Conservation (phyloP, 2,113 vertebrate species). For the Cephalopterus ornatus region DNA sequence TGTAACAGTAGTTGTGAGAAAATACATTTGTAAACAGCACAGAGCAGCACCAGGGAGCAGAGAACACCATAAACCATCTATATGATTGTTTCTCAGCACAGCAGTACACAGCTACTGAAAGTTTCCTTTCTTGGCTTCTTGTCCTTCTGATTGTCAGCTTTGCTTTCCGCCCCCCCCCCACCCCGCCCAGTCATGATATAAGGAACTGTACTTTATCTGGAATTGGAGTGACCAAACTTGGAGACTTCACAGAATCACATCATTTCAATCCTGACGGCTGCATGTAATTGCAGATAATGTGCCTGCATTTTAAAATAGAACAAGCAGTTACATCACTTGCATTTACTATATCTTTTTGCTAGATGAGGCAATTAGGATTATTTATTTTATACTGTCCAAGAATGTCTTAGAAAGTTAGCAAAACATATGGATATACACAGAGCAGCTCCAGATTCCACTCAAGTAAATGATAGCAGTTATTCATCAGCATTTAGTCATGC, state of each 20-base stretch:
- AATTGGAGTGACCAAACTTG: neutral
- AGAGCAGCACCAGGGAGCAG: neutral
- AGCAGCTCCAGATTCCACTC: neutral
- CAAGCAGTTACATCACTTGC: neutral
- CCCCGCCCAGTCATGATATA: neutral
- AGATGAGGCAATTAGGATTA: neutral
- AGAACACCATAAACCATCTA: neutral
- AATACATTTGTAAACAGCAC: neutral
- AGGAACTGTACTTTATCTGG: neutral
- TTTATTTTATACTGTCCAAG: conserved; percentile 4
- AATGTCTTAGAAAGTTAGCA: conserved; percentile 14
- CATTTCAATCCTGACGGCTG: neutral
- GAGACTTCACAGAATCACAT: neutral
- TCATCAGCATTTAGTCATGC: neutral
- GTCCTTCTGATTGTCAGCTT: neutral
- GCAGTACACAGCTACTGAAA: neutral
- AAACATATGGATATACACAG: neutral
- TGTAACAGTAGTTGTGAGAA: neutral
- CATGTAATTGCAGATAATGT: conserved; percentile 15
- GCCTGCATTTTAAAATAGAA: neutral
- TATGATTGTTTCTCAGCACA: neutral
- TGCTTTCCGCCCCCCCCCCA: no score
- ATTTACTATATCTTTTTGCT: conserved; percentile 20
- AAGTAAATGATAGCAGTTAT: neutral
- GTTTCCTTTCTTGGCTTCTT: neutral